phyloP scores from a whole-genome alignment of 2,113 vertebrate species.

The Gnathonemus echidnorhynchus region DNA sequence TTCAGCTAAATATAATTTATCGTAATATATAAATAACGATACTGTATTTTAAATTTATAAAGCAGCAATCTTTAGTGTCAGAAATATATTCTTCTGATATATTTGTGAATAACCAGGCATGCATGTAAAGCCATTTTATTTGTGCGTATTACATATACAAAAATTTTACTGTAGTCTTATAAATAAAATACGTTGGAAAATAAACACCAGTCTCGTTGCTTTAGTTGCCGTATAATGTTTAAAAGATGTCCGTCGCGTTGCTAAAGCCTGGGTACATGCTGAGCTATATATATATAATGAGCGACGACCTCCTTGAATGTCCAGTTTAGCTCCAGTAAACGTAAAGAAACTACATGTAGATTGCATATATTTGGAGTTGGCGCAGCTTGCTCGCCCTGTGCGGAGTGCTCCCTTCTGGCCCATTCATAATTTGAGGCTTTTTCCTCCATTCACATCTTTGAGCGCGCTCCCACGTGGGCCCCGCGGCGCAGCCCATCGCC shows the following conservation, averaged over 20 bases:
- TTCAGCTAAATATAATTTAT: background rate
- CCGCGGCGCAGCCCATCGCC: background rate
- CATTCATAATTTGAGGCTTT: background rate
- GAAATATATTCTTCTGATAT: background rate
- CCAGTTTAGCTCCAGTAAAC: background rate
- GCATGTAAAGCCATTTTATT: background rate
- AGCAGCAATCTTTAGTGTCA: background rate
- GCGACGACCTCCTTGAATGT: background rate
- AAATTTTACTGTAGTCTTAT: background rate
- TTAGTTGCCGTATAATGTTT: background rate
- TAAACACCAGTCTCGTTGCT: background rate
- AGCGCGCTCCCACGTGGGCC: background rate
- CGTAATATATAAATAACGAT: background rate
- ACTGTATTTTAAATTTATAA: background rate
- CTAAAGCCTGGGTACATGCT: background rate
- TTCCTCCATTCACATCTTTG: conserved; percentile 9
- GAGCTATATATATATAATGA: background rate
- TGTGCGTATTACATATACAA: background rate
- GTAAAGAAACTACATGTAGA: background rate
- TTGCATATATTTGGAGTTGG: background rate
- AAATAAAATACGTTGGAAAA: background rate
- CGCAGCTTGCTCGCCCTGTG: background rate
- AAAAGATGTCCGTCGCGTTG: background rate
- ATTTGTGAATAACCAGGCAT: background rate
- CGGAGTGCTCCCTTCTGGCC: background rate